Evolutionary conservation across 2,113 vertebrate species (phyloP).

Genomic region (Copsychus sechellarum): DNA sequence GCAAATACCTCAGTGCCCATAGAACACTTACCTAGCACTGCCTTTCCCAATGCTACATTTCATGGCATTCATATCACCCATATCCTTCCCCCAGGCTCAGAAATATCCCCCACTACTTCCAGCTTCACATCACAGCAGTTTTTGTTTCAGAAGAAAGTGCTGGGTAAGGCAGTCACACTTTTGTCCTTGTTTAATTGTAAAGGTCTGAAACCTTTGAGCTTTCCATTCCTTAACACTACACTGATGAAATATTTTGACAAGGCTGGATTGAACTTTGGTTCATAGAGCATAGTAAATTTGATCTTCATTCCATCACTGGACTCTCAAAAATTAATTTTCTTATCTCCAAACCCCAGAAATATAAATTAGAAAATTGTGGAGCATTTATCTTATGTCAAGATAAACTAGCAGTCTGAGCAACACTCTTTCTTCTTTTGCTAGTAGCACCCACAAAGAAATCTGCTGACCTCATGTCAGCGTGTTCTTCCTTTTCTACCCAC

Average conservation of each 20-base stretch:
- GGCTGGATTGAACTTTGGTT: background rate
- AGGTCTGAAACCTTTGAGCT: constrained; percentile 26
- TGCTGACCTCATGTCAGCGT: background rate
- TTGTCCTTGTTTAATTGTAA: background rate
- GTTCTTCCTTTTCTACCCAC: background rate
- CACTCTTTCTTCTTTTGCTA: background rate
- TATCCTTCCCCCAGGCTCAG: background rate
- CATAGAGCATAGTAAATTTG: constrained; percentile 10
- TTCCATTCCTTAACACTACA: constrained; percentile 20
- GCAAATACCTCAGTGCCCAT: background rate
- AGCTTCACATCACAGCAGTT: background rate
- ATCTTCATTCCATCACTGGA: constrained; percentile 27
- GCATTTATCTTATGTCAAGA: constrained; percentile 13
- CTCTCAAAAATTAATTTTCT: constrained; percentile 65
- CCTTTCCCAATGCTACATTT: background rate
- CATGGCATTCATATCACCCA: accelerated
- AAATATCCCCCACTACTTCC: background rate
- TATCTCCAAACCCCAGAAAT: constrained; percentile 63
- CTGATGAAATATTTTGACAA: constrained; percentile 28
- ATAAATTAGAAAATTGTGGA: constrained; percentile 31
- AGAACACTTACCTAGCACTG: background rate
- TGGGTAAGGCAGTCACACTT: background rate
- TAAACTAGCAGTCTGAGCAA: background rate
- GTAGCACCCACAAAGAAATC: background rate
- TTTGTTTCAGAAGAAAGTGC: background rate